Evolutionary conservation across 2,888 invertebrate genomes (phyloP).

Genomic region (Orchesellides sinensis): DNA sequence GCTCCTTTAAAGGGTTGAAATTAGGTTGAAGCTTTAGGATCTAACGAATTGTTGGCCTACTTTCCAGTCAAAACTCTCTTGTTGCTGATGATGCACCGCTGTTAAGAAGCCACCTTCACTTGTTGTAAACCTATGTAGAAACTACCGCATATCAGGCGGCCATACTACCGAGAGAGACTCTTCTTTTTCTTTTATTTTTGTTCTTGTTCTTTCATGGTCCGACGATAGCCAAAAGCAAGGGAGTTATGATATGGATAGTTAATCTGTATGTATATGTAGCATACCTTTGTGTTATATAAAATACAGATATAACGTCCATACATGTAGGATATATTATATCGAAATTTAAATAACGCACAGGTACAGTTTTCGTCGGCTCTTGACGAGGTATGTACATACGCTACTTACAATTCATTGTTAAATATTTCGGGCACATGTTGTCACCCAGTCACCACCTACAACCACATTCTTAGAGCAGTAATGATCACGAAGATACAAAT

Average conservation of each 20-base stretch:
- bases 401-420: too few relatives aligned
- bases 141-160: constrained; percentile 17
- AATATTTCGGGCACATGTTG: too few relatives aligned
- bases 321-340: not conserved
- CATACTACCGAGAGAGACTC: constrained; percentile 42
- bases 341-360: too few relatives aligned
- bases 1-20: constrained; percentile 64
- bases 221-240: constrained; percentile 44
- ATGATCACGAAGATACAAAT: too few relatives aligned
- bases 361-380: too few relatives aligned
- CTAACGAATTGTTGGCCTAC: constrained; percentile 68
- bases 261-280: too few relatives aligned
- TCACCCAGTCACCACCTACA: too few relatives aligned
- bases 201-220: constrained; percentile 58
- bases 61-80: constrained; percentile 51
- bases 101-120: constrained; percentile 63
- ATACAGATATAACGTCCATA: constrained; percentile 13
- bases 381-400: too few relatives aligned
- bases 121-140: constrained; percentile 37
- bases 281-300: too few relatives aligned
- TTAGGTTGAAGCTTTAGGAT: constrained; percentile 67
- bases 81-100: constrained; percentile 51
- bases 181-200: constrained; percentile 51
- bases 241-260: too few relatives aligned
- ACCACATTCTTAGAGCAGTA: too few relatives aligned